Conservation (phyloP, 2,888 invertebrate genomes). For the Callyntrura guangdongensis region DNA sequence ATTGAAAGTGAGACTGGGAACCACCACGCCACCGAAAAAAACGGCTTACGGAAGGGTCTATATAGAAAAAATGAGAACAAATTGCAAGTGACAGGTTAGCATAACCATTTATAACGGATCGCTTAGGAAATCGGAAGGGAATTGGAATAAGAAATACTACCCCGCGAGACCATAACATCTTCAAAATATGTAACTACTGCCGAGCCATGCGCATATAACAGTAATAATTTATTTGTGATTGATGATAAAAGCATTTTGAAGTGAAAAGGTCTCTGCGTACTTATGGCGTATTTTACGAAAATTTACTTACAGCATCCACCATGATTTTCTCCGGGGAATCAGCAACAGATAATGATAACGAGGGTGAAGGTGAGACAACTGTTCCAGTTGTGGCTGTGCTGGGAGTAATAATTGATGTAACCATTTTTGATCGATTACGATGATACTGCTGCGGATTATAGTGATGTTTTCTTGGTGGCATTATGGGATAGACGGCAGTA, state of each 20-base stretch:
- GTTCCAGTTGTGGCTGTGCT: no score
- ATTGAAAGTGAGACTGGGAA: background rate
- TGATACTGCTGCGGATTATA: background rate
- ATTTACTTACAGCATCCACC: background rate
- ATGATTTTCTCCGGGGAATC: background rate
- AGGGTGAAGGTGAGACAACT: no score
- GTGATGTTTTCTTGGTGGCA: background rate
- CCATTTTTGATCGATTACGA: background rate
- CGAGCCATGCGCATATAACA: background rate
- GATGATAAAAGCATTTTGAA: background rate
- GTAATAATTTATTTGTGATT: slow-evolving; percentile 11
- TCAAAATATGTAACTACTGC: background rate
- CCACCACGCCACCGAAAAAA: background rate
- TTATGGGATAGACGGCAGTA: background rate
- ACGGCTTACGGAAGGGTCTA: background rate
- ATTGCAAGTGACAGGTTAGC: slow-evolving; percentile 41
- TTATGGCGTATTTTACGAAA: background rate
- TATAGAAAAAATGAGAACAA: background rate
- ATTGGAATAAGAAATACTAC: background rate
- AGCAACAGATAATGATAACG: no score
- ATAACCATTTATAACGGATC: background rate
- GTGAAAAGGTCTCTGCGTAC: no score
- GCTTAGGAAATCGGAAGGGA: background rate
- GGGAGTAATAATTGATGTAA: background rate
- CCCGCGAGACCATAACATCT: background rate